Conservation (phyloP, 2,113 vertebrate species). For the Thalassarche chlororhynchos region DNA sequence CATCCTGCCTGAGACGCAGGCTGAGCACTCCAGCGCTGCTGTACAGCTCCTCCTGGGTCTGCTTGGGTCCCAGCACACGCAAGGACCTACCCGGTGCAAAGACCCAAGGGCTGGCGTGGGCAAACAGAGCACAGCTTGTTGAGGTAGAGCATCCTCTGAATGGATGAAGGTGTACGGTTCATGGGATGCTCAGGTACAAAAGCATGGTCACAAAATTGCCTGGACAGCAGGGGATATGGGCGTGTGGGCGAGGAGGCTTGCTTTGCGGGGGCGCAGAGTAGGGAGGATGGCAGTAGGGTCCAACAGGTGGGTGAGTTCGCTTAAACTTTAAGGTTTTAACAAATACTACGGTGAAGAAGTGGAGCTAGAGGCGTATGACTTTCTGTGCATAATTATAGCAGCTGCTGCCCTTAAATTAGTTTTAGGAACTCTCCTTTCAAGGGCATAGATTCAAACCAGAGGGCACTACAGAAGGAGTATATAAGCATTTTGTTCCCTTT, state of each 20-base stretch:
- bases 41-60: not conserved
- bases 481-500: not conserved
- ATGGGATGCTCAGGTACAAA: not conserved
- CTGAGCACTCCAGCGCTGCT: not conserved
- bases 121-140: not conserved
- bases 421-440: not conserved
- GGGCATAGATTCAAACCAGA: not conserved
- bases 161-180: not conserved
- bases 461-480: not conserved
- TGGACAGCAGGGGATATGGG: not conserved
- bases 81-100: too few relatives aligned
- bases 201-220: not conserved
- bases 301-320: not conserved
- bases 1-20: not conserved
- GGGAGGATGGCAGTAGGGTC: not conserved
- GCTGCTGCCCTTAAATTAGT: not conserved
- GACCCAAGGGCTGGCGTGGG: not conserved
- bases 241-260: fast-evolving
- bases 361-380: not conserved
- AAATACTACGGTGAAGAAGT: not conserved
- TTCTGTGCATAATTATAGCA: not conserved
- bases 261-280: fast-evolving
- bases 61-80: not conserved
- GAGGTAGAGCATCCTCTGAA: not conserved
- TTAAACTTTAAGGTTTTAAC: not conserved